Evolutionary conservation across 2,888 invertebrate species (phyloP).

Genomic region (Glyphotaelius pellucidus): DNA sequence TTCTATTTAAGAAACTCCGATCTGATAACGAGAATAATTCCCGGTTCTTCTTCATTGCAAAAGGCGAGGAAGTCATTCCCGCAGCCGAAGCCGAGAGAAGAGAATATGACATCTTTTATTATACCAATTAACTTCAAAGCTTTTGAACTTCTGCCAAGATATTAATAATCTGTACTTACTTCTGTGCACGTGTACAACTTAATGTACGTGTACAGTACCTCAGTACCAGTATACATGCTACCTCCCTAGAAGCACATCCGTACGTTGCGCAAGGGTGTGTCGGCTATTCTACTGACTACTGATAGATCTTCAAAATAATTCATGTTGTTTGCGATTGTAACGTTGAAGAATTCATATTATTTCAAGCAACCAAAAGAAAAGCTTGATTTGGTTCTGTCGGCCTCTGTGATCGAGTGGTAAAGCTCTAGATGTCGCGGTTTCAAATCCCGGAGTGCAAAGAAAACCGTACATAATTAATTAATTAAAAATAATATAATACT

Average conservation of each 20-base stretch:
- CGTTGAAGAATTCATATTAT: not conserved
- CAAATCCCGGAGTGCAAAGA: not conserved
- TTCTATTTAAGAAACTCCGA: conserved; percentile 41
- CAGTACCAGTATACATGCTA: not conserved
- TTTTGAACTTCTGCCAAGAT: conserved; percentile 46
- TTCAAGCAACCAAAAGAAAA: not conserved
- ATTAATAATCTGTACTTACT: conserved; percentile 25
- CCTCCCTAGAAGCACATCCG: not conserved
- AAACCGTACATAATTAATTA: not conserved
- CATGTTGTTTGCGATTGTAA: not conserved
- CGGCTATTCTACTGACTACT: not conserved
- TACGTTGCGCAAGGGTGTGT: not conserved
- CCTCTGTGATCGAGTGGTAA: too few relatives aligned
- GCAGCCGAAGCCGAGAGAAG: not conserved
- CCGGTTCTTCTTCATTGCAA: conserved; percentile 5
- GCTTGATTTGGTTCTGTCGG: not conserved
- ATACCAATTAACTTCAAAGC: conserved; percentile 49
- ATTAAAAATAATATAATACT: too few relatives aligned
- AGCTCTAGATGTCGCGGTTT: too few relatives aligned
- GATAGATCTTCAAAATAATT: not conserved
- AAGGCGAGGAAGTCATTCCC: conserved; percentile 12
- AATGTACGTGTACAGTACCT: not conserved
- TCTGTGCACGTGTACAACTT: not conserved
- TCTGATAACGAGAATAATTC: conserved; percentile 42
- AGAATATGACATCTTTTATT: conserved; percentile 44